Evolutionary conservation across 2,113 vertebrate genomes (phyloP), one percentile per base, ranked within the genome.

Genomic region (Tychaedon coryphoeus): DNA sequence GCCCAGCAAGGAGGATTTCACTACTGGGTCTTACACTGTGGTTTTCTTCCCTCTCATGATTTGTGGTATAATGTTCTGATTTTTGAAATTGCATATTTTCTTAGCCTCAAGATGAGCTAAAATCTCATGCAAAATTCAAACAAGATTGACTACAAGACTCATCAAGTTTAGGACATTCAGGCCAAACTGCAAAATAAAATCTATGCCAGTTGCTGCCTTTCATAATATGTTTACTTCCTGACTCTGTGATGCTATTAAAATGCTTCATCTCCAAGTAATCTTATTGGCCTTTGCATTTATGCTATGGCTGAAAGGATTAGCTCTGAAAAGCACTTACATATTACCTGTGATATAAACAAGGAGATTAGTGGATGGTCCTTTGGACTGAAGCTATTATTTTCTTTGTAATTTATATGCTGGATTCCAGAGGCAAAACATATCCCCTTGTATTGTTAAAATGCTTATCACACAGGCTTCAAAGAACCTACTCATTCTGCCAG

Each of bases 221-320:
- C 88, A 75, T 87, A 81, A 95, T 88, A 93, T 96, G 81, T 89
- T 95, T 95, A 92, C 82, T 91, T 93, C 95, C 91, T 72, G 60
- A 76, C 61, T 96, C 65, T 90, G 69, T 96, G 93, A 97, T 86
- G 76, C 57, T 95, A 87, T 74, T 93, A 85, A 96, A 95, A 58
- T 50, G 65, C 67, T 91, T 87, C 86, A 51, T 58, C 67, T 88
- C 69, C 47, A 85, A 80, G 82, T 95, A 81, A 84, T 93, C 88
- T 64, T 10, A 75, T 78, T 90, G 78, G 90, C 60, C 93, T 94
- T 90, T 45, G 23, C 79, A 74, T 50, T 48, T 81, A 74, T 89
- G 58, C 90, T 73, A 48, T 72, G 38, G 56, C 57, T 94, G 88
- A 88, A 90, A 91, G 56, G 84, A 96, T 85, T 94, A 96, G 64